Percentiles rank a stretch among this genome's conserved stretches.
phyloP scores from a whole-genome alignment of 2,113 vertebrate genomes.

The Lampris megalopsis region DNA sequence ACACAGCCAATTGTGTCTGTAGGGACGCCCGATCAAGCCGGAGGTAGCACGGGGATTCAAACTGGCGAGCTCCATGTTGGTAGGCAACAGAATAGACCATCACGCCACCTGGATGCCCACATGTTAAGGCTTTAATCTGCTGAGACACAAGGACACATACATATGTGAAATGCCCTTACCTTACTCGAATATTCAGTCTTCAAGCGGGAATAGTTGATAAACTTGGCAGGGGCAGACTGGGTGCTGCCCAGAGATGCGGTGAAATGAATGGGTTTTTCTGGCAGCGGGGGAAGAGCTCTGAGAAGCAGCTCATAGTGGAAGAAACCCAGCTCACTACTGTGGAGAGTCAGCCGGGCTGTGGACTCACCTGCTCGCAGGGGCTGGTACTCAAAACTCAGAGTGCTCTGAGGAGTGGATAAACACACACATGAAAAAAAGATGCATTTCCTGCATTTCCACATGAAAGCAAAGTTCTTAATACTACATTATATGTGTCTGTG shows the following conservation, averaged over 20 bases:
- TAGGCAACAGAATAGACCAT: no score
- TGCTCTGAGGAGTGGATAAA: constrained; percentile 67
- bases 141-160: no score
- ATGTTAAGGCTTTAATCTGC: no score
- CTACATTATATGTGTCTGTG: no score
- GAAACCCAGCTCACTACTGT: constrained; percentile 82
- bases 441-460: neutral
- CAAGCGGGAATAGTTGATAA: constrained; percentile 83
- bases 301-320: constrained; percentile 86
- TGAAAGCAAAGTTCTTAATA: no score
- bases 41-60: no score
- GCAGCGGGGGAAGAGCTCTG: constrained; percentile 75
- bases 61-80: no score
- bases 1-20: no score
- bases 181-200: constrained; percentile 85
- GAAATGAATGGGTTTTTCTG: constrained; percentile 85
- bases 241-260: constrained; percentile 82
- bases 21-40: no score
- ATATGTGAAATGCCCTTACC: constrained; percentile 68
- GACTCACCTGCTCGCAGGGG: constrained; percentile 83
- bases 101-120: no score
- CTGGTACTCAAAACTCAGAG: constrained; percentile 86
- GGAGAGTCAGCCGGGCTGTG: constrained; percentile 76
- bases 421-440: neutral
- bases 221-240: constrained; percentile 79